Evolutionary conservation across 2,888 invertebrate species (phyloP).

Genomic region (Drosophila helvetica): DNA sequence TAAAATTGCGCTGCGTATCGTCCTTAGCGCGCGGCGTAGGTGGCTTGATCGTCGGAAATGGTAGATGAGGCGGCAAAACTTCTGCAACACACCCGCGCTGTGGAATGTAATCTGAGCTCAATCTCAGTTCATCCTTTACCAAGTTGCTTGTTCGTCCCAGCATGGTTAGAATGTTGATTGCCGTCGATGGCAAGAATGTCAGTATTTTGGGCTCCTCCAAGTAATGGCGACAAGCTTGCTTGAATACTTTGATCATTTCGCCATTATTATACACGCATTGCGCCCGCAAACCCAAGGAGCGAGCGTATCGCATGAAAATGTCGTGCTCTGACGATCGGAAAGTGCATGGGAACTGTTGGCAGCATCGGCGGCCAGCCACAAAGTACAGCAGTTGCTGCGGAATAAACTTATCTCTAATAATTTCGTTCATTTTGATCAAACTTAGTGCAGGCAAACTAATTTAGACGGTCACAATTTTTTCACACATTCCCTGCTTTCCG

Average conservation of each 20-base stretch:
- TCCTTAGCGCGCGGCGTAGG: conserved; percentile 2
- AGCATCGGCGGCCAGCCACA: conserved; percentile 63
- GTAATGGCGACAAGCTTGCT: conserved; percentile 54
- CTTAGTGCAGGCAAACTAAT: background rate
- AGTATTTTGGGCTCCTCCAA: conserved; percentile 56
- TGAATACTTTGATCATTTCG: conserved; percentile 57
- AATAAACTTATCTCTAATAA: conserved; percentile 49
- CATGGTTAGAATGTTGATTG: conserved; percentile 22
- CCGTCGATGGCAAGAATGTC: conserved; percentile 19
- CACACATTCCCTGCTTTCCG: conserved; percentile 5
- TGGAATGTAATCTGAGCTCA: conserved; percentile 1
- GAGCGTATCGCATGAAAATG: conserved; percentile 22
- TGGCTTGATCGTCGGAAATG: conserved; percentile 3
- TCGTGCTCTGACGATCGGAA: conserved; percentile 52
- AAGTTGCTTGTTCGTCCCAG: conserved; percentile 18
- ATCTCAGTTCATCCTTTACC: conserved; percentile 16
- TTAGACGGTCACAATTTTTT: background rate
- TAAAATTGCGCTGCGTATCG: conserved; percentile 10
- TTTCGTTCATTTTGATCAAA: conserved; percentile 45
- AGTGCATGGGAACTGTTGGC: conserved; percentile 58
- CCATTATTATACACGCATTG: conserved; percentile 35
- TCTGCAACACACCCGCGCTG: background rate
- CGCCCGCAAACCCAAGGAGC: conserved; percentile 47
- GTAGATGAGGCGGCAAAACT: conserved; percentile 9
- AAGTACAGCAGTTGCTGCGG: conserved; percentile 64